A percentile compares a stretch with the other conserved stretches of the same genome.
phyloP scores from a whole-genome alignment of 1,140 invertebrate genomes.

The Odontomachus brunneus region DNA sequence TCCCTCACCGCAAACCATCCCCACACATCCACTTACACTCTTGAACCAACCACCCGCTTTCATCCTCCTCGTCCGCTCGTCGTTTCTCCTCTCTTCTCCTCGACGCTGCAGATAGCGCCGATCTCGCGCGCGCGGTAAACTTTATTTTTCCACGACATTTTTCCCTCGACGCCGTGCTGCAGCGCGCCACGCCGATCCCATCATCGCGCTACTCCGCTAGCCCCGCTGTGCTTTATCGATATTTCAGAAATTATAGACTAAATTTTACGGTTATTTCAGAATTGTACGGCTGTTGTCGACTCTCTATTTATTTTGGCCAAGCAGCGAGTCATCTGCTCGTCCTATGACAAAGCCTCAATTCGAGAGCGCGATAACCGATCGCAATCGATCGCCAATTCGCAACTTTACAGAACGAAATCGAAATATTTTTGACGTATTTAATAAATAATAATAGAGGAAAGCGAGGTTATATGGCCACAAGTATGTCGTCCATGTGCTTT shows the following conservation, averaged over 20 bases:
- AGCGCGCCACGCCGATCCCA: neutral
- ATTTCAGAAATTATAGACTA: constrained; percentile 60
- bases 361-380: too few species aligned
- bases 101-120: constrained; percentile 63
- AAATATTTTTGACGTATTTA: too few species aligned
- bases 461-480: too few species aligned
- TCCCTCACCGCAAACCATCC: constrained; percentile 53
- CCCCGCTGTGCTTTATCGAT: constrained; percentile 46
- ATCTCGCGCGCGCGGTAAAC: constrained; percentile 69
- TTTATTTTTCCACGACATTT: constrained; percentile 71
- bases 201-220: neutral
- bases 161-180: constrained; percentile 48
- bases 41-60: constrained; percentile 63
- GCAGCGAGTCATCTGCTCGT: too few species aligned
- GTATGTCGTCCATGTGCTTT: too few species aligned
- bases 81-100: constrained; percentile 7
- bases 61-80: constrained; percentile 58
- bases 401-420: too few species aligned
- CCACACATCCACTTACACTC: constrained; percentile 60
- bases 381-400: too few species aligned
- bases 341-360: too few species aligned
- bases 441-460: too few species aligned
- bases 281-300: constrained; percentile 2
- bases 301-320: too few species aligned
- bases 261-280: constrained; percentile 46